These are phyloP conservation scores for Gephyroberyx darwinii DNA, from an alignment of 2,797 vertebrate genomes.

Conservation along the genomic window DNA sequence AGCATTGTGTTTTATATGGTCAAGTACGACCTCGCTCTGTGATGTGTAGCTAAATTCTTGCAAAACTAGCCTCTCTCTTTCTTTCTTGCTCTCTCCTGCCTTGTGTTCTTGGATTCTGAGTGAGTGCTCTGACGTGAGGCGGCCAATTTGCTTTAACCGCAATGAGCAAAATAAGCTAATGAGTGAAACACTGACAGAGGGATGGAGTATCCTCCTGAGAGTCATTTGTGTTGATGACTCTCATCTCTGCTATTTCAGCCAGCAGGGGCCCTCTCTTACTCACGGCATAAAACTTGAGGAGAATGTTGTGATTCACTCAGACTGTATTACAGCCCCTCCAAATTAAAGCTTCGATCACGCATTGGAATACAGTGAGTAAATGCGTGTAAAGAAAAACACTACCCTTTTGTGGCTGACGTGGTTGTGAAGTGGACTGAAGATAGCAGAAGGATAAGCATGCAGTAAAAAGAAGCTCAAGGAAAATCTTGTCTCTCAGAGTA, in stretches of 20 bases:
- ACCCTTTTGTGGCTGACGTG: conserved; percentile 40
- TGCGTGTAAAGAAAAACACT: conserved; percentile 40
- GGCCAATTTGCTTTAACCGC: conserved; percentile 32
- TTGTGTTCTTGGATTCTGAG: conserved; percentile 10
- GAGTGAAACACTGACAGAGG: conserved; percentile 1
- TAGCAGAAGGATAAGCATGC: conserved; percentile 21
- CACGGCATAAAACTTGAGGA: conserved; percentile 27
- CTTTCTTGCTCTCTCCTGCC: neutral
- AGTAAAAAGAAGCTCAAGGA: conserved; percentile 29
- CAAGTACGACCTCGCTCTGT: neutral
- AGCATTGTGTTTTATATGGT: conserved; percentile 54
- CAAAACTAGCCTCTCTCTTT: neutral
- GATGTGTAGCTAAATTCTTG: neutral
- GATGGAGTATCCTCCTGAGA: conserved; percentile 42
- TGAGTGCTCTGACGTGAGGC: conserved; percentile 5
- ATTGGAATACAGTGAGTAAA: conserved; percentile 46
- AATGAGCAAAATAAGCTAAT: conserved; percentile 30
- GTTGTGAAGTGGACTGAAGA: conserved; percentile 43
- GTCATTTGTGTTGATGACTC: conserved; percentile 48
- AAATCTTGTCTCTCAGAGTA: conserved; percentile 38
- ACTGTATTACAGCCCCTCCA: conserved; percentile 26
- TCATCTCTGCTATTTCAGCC: conserved; percentile 24
- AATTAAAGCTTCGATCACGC: conserved; percentile 39
- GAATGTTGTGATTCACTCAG: conserved; percentile 56
- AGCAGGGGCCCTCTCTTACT: conserved; percentile 32